Evolutionary conservation across 2,888 invertebrate genomes (phyloP), one percentile per base, ranked within the genome.

Genomic region (Trichogramma dendrolimi): DNA sequence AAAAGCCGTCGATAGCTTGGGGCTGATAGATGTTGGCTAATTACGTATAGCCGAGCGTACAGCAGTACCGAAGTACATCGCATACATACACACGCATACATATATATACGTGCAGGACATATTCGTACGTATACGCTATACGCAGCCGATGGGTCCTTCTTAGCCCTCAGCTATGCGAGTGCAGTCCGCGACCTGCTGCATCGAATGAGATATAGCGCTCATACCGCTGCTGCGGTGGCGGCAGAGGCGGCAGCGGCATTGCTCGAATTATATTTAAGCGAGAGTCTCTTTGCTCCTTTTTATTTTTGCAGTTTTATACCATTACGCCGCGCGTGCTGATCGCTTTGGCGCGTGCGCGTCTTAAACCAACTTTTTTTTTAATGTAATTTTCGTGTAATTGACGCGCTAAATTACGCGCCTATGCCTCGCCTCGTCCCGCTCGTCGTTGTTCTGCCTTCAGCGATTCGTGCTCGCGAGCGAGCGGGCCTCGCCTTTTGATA

Each of bases 11-110:
- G 78, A 77, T 78, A 75, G 78, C 78, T 79, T 69, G 72, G 69
- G 79, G 79, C 79, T 79, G 79, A 79, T 79, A 79, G 78, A 79
- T 79, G 79, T 77, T 73, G 76, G 78, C 77, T 79, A 79, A 79
- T 79, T 79, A 79, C 74, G 78, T 76, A 75, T 27, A 27, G 71
- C 73, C 75, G 75, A 74, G 76, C 66, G 71, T 71, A 65, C 70
- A 69, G 67, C 63, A 73, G 72, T 73, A 73, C 70, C 71, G 71
- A 71, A 72, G 75, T 72, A 70, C 71, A 72, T 71, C 70, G 69
- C 71, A 71, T 70, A 69, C 65, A 70, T 67, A 60, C 65, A 56
- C 66, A 59, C 65, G 62, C 66, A 64, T n/a, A 50, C 27, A n/a
- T 14, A n/a, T 14, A 10, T 2, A 14, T 14, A 14, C 14, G 14